Conservation (phyloP, 2,797 vertebrate genomes). For the Salarias fasciatus region DNA sequence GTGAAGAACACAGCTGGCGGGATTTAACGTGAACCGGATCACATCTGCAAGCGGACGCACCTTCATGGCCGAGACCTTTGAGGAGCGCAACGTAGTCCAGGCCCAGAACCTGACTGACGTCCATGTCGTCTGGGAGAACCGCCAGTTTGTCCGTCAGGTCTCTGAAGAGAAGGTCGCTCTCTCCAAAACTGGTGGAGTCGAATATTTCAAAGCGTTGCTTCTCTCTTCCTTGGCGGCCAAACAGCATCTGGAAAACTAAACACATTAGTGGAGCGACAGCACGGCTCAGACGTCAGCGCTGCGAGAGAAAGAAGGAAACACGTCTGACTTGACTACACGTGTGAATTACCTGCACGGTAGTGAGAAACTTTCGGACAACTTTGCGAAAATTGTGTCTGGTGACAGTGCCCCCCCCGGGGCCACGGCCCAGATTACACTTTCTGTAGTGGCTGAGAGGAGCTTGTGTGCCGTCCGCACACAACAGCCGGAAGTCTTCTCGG, state of each 20-base stretch:
- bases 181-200: slow-evolving; percentile 81
- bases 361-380: slow-evolving; percentile 85
- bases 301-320: neutral
- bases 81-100: slow-evolving; percentile 92
- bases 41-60: slow-evolving; percentile 62
- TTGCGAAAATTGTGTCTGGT: slow-evolving; percentile 86
- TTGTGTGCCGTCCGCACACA: slow-evolving; percentile 87
- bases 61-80: slow-evolving; percentile 94
- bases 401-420: slow-evolving; percentile 85
- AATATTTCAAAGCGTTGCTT: slow-evolving; percentile 87
- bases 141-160: slow-evolving; percentile 85
- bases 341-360: slow-evolving; percentile 78
- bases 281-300: neutral
- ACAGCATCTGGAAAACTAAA: slow-evolving; percentile 77
- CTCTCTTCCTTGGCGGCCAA: slow-evolving; percentile 85
- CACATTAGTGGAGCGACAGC: neutral
- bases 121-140: slow-evolving; percentile 80
- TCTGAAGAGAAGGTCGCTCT: slow-evolving; percentile 87
- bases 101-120: slow-evolving; percentile 89
- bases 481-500: slow-evolving; percentile 79
- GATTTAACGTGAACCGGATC: neutral
- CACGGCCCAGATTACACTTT: slow-evolving; percentile 87
- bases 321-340: no score
- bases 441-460: slow-evolving; percentile 83
- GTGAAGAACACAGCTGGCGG: slow-evolving; percentile 21